Evolutionary conservation across 2,113 vertebrate genomes (phyloP), one percentile per base, ranked within the genome.

Genomic region (Archilochus colubris): DNA sequence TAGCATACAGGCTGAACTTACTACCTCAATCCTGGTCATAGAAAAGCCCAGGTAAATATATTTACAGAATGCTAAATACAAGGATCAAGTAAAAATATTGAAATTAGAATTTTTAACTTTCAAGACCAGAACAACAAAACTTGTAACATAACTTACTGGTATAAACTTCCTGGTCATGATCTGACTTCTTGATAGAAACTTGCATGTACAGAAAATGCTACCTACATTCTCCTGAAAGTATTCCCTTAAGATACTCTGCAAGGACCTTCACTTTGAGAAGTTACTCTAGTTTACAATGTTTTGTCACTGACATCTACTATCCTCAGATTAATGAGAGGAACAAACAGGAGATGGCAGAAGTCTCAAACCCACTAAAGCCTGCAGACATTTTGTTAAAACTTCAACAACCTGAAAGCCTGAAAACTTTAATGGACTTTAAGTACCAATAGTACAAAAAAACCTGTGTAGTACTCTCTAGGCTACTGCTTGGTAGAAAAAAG

Each of bases 401-500:
- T 66, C 55, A 40, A 72, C 21, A 63, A 67, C 40, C 46, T 54
- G 31, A 84, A 81, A 67, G 55, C 48, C 62, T 23, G 59, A n/a
- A 88, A 93, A 88, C 44, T 76, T 74, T 36, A 81, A 72, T 46
- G 54, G 78, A 84, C 91, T 87, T 94, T 82, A 93, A 95, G 92
- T 83, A 89, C 86, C 76, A 61, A 53, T 6, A 93, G 46, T 93
- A 83, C 57, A 83, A 91, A 69, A 93, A 95, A 97, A 87, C 40
- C 43, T 80, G 69, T 46, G 64, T 7, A 87, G 67, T 69, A 92
- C 75, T 91, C 77, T 92, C 91, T 73, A 77, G 89, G 78, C 81
- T 92, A 74, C 27, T 73, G 31, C 82, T 76, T 50, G 57, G 81
- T 27, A 91, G 96, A 97, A 97, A 97, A 94, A 84, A 68, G 59